A percentile compares a stretch with the other conserved stretches of the same genome.
Conservation (phyloP, 2,888 invertebrate genomes). For the Nasonia oneida region DNA sequence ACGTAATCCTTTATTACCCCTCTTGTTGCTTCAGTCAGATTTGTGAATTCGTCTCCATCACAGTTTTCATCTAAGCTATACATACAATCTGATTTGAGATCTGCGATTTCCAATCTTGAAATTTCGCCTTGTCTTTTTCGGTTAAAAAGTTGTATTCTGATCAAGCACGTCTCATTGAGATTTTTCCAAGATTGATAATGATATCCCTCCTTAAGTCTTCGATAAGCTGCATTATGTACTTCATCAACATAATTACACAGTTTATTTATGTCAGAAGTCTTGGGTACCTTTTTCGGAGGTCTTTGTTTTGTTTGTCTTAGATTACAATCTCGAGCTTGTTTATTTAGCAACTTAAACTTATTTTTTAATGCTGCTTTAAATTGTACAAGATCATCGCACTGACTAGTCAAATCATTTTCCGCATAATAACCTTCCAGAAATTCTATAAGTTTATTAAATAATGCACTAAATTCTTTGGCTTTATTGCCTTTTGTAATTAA, state of each 20-base stretch:
- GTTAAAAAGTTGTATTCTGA: background rate
- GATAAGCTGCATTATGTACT: background rate
- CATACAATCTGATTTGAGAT: background rate
- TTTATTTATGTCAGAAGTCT: background rate
- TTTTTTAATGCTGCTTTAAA: background rate
- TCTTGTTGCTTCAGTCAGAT: background rate
- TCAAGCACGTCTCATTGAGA: background rate
- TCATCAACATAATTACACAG: background rate
- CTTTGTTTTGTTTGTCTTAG: background rate
- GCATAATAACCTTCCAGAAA: background rate
- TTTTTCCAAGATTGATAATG: background rate
- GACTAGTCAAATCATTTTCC: background rate
- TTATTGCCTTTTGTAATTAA: background rate
- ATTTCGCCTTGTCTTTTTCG: background rate
- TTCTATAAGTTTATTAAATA: background rate
- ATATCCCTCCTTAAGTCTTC: background rate
- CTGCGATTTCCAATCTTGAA: background rate
- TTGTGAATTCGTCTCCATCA: background rate
- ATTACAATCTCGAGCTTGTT: background rate
- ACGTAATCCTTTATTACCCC: background rate
- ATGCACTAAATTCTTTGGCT: background rate
- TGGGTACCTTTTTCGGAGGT: background rate
- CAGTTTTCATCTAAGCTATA: background rate
- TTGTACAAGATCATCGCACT: background rate
- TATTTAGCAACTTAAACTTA: background rate